These are phyloP conservation scores for Ferrisia virgata DNA, from an alignment of 2,888 invertebrate species.

Conservation along the genomic window DNA sequence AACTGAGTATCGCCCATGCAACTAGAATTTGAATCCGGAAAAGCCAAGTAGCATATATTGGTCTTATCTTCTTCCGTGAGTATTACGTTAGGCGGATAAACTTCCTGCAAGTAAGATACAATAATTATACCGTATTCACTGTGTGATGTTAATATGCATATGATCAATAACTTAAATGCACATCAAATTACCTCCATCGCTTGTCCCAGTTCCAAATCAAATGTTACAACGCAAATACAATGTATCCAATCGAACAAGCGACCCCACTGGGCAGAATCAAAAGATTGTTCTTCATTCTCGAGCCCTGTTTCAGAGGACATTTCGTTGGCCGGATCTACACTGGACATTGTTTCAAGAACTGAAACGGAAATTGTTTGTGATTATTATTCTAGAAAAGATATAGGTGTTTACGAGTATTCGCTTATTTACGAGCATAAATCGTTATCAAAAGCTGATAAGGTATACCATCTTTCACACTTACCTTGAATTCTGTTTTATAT, in stretches of 20 bases:
- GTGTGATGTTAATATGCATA: too few species aligned
- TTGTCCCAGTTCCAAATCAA: constrained; percentile 97
- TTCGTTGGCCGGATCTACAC: background rate
- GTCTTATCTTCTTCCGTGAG: constrained; percentile 82
- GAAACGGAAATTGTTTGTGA: background rate
- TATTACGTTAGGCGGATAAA: constrained; percentile 75
- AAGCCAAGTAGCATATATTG: constrained; percentile 95
- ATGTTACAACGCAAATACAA: constrained; percentile 96
- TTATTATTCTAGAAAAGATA: background rate
- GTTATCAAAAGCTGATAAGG: constrained; percentile 6
- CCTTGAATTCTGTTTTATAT: background rate
- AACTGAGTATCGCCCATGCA: constrained; percentile 99
- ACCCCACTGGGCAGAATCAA: constrained; percentile 59
- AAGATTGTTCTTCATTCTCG: background rate
- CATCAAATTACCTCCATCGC: constrained; percentile 73
- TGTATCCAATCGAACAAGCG: constrained; percentile 91
- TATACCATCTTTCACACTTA: background rate
- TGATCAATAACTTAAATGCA: too few species aligned
- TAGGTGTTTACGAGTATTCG: background rate
- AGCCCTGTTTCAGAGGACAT: background rate
- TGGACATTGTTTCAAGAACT: background rate
- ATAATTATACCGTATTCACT: background rate
- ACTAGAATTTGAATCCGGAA: constrained; percentile 98
- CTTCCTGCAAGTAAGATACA: constrained; percentile 59
- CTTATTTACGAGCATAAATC: background rate